Base-by-base conservation (phyloP, 2,888 invertebrate genomes). In the Neoascia interrupta region DNA sequence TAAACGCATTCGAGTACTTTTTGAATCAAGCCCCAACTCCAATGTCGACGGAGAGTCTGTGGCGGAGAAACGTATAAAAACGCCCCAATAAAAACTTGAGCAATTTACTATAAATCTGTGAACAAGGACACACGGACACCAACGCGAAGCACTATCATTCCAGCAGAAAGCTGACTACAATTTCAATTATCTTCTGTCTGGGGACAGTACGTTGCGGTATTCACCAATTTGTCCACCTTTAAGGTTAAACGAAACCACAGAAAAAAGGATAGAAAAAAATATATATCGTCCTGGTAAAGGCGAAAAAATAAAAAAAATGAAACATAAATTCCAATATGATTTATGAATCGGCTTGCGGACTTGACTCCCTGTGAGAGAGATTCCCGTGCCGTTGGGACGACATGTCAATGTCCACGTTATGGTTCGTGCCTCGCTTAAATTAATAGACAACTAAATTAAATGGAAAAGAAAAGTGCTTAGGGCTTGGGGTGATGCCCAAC, bases 361-460 rank as follows among this genome's bases (percentile, higher is more conserved):
- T 49, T 51, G 28, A 21, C 31, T 23, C n/a, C 31, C 31, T 6
- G n/a, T n/a, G 10, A 4, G 10, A n/a, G 31, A n/a, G 31, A 31
- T n/a, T 8, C 8, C 8, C 10, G 13, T 16, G 34, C 51, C 23
- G 11, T 23, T 41, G 53, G 66, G 54, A 19, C 51, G 13, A 6
- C 4, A 31, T 49, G 47, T 39, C 47, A 26, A 19, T 39, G 47
- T 49, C 56, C 36, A 28, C 19, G 54, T 56, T 26, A 39, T 31
- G 47, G 39, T 41, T 36, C 36, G 49, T 51, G 49, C 18, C 28
- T 39, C 58, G 39, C 58, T 54, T 54, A 45, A 36, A 56, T 58
- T 58, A 51, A 58, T 58, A 58, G 49, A 49, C 49, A 34, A 51
- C 49, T 34, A 43, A 58, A 56, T 56, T 68, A 39, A 68, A 68